Evolutionary conservation across 2,888 invertebrate genomes (phyloP), one percentile per base, ranked within the genome.

Genomic region (Parascotia fuliginaria): DNA sequence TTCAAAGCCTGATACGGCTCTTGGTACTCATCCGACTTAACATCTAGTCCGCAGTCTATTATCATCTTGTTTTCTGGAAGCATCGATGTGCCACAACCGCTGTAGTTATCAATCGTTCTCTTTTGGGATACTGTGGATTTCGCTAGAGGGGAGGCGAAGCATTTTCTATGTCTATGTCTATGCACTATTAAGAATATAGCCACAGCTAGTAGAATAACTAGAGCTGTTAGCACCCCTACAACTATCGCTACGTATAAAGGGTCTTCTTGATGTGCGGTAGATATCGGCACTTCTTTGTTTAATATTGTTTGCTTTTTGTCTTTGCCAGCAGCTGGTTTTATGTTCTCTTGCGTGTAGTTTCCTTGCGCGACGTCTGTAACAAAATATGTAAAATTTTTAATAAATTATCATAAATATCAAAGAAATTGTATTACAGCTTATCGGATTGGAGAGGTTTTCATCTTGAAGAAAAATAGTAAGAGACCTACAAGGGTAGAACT

Each of bases 1-100:
- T 95, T 95, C 64, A 95, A 86, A 13, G 95, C 95, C 83, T 96
- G 96, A 83, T 96, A 96, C 31, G 96, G 96, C 86, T 96, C 96
- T 76, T 96, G 96, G 83, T 96, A 96, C 78, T 95, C 95, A 74
- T 95, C 95, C 36, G 95, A 93, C 77, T 94, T 94, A 65, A 94
- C 92, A 71, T 94, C 94, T 70, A 93, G 86, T 41, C 93, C 90
- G 69, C 93, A 93, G 60, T 93, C 93, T 77, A 94, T 89, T 32
- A 90, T 91, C 77, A 92, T 85, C 65, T 93, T 93, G 50, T 88
- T 89, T 2, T 92, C 85, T 0, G 93, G 93, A 65, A 93, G 66
- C 71, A 93, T 93, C 45, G 93, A 92, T 0, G 93, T 90, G 38
- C 93, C 92, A 63, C 93, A 93, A 14, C 90, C 85, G 58, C 92